phyloP scores from a whole-genome alignment of 2,888 invertebrate genomes.

The Listrodromus nycthemerus region DNA sequence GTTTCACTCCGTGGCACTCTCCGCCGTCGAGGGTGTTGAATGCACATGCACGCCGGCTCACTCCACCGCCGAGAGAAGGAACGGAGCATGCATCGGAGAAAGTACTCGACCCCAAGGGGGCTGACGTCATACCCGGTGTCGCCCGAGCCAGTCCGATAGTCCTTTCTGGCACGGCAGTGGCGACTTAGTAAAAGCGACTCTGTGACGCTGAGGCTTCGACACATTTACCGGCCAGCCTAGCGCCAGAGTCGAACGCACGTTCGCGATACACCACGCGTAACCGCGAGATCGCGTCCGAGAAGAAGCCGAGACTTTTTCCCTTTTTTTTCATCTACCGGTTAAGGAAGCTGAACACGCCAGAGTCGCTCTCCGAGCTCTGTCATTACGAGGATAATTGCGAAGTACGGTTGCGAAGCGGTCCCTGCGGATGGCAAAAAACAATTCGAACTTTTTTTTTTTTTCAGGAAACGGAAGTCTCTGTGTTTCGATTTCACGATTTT shows the following conservation, averaged over 20 bases:
- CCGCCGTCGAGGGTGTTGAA: constrained; percentile 24
- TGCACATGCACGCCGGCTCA: background rate
- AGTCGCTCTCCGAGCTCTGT: constrained; percentile 62
- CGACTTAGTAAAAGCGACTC: constrained; percentile 8
- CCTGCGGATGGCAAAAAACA: constrained; percentile 47
- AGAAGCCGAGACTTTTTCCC: background rate
- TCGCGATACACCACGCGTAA: background rate
- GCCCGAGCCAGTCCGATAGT: constrained; percentile 14
- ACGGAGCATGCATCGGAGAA: constrained; percentile 55
- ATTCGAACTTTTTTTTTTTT: background rate
- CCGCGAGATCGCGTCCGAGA: background rate
- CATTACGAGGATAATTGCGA: constrained; percentile 76
- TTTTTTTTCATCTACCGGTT: background rate
- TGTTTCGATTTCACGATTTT: no score
- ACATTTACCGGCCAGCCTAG: background rate
- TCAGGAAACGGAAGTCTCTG: no score
- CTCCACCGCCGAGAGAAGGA: constrained; percentile 6
- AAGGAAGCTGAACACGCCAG: constrained; percentile 68
- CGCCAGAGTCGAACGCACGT: constrained; percentile 4
- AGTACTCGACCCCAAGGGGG: constrained; percentile 50
- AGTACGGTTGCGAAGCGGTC: constrained; percentile 46
- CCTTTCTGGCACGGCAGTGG: background rate
- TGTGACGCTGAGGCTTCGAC: background rate
- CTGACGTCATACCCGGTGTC: constrained; percentile 51
- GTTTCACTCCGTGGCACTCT: constrained; percentile 2